Percentiles rank a stretch among this genome's conserved stretches.
These are phyloP conservation scores for Syngnathus acus DNA, from an alignment of 2,797 vertebrate genomes.

Conservation along the genomic window DNA sequence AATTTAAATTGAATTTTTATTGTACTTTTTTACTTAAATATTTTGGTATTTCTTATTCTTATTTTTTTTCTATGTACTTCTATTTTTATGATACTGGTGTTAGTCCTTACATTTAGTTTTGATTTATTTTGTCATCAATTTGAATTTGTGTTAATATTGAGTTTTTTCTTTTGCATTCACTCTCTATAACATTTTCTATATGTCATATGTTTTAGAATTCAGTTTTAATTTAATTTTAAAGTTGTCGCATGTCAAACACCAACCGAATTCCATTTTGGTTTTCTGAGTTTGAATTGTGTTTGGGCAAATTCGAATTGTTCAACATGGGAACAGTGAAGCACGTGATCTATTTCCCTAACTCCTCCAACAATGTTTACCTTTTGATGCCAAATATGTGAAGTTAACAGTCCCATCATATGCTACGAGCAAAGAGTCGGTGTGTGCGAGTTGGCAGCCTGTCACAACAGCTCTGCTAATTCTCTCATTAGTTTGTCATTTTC, in stretches of 20 bases:
- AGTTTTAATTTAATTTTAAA: too few relatives aligned
- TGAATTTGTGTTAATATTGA: not conserved
- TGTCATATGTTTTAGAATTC: not conserved
- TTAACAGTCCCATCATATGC: not conserved
- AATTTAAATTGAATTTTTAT: too few relatives aligned
- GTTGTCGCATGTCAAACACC: too few relatives aligned
- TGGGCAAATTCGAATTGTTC: not conserved
- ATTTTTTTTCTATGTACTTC: too few relatives aligned
- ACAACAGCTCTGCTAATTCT: not conserved
- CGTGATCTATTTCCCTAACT: not conserved
- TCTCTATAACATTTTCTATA: not conserved
- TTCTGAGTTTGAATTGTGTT: too few relatives aligned
- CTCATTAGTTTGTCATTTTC: not conserved
- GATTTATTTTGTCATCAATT: not conserved
- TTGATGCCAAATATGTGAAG: not conserved
- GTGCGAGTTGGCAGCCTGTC: not conserved
- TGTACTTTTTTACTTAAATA: too few relatives aligned
- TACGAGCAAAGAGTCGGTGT: not conserved
- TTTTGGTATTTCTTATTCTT: too few relatives aligned
- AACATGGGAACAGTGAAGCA: not conserved
- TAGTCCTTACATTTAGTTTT: not conserved
- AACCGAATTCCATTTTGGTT: too few relatives aligned
- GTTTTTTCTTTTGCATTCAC: not conserved
- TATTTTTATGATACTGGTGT: not conserved
- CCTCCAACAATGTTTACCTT: not conserved